phyloP scores from a whole-genome alignment of 2,113 vertebrate genomes.

The Cyphomyrus plagiostoma region DNA sequence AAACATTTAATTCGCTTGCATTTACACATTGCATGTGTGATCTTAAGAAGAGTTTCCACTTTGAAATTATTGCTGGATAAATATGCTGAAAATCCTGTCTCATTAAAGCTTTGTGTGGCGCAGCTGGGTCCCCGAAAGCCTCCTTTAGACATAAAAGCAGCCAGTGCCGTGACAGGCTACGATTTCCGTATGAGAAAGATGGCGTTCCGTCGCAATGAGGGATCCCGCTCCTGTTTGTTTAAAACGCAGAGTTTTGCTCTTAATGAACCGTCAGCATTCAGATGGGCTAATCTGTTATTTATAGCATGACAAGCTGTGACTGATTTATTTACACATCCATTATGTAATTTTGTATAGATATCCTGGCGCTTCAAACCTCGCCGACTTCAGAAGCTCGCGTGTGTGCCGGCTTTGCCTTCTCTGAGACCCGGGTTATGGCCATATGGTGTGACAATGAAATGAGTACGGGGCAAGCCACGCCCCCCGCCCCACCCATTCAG shows the following conservation, averaged over 20 bases:
- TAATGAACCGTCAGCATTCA: slow-evolving; percentile 8
- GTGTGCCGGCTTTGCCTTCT: background rate
- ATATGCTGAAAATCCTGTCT: slow-evolving; percentile 9
- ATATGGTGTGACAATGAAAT: slow-evolving; percentile 12
- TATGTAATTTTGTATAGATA: slow-evolving; percentile 1
- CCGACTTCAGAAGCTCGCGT: background rate
- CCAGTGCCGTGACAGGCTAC: background rate
- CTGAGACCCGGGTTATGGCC: background rate
- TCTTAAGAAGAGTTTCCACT: slow-evolving; percentile 15
- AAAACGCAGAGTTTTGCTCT: background rate
- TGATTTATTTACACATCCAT: slow-evolving; percentile 12
- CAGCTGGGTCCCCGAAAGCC: background rate
- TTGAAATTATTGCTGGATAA: background rate
- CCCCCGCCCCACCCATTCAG: background rate
- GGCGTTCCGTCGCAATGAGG: background rate
- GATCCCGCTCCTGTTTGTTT: background rate
- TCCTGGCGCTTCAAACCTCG: background rate
- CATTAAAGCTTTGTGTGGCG: slow-evolving; percentile 1
- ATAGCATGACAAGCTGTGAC: background rate
- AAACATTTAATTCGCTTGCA: background rate
- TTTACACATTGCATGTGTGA: background rate
- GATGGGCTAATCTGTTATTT: slow-evolving; percentile 7
- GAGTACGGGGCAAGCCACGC: background rate
- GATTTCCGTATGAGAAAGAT: background rate
- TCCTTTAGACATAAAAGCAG: background rate